These are phyloP conservation scores for Cairina moschata DNA, from an alignment of 2,113 vertebrate genomes.

Conservation along the genomic window DNA sequence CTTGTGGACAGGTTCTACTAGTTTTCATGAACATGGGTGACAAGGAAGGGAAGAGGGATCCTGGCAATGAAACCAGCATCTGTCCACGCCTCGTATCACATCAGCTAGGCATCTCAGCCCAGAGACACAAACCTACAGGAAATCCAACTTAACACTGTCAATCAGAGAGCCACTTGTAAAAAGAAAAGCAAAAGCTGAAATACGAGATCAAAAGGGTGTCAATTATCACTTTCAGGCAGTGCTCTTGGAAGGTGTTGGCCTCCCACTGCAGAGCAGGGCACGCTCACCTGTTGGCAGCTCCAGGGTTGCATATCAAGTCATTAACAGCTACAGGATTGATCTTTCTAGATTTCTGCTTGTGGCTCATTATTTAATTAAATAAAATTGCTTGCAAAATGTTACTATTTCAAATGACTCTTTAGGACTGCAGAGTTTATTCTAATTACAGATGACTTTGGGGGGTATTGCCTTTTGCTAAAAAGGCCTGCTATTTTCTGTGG, in stretches of 20 bases:
- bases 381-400: not conserved
- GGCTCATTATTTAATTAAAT: not conserved
- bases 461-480: not conserved
- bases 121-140: not conserved
- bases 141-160: not conserved
- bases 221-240: not conserved
- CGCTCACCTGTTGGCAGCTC: not conserved
- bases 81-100: not conserved
- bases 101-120: not conserved
- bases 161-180: not conserved
- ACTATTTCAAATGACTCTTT: not conserved
- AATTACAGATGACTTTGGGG: not conserved
- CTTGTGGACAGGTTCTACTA: not conserved
- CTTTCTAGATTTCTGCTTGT: not conserved
- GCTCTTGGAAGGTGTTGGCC: not conserved
- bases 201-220: not conserved
- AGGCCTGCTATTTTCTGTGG: not conserved
- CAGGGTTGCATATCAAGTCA: not conserved
- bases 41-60: not conserved
- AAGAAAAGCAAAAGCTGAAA: not conserved
- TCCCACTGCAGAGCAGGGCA: accelerated
- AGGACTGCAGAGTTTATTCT: not conserved
- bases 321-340: not conserved
- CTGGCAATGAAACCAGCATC: not conserved
- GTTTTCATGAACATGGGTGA: not conserved